Percentiles rank a stretch among this genome's conserved stretches.
phyloP scores from a whole-genome alignment of 2,888 invertebrate species.

The Drosophila anomalata region DNA sequence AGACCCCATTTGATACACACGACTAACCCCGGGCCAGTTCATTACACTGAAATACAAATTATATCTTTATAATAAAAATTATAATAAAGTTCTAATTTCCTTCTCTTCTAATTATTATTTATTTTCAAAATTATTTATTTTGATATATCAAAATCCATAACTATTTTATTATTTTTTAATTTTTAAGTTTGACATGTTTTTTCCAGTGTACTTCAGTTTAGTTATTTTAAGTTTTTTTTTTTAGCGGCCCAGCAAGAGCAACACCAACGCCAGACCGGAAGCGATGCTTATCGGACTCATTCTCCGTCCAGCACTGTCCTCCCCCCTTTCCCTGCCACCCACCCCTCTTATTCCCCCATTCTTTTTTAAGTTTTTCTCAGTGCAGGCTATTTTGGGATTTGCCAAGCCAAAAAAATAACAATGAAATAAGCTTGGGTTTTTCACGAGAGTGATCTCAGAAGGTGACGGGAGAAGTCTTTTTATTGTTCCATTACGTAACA shows the following conservation, averaged over 20 bases:
- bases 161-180: neutral
- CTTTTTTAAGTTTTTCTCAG: constrained; percentile 21
- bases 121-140: neutral
- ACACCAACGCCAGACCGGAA: constrained; percentile 60
- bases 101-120: neutral
- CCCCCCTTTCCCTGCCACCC: neutral
- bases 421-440: constrained; percentile 12
- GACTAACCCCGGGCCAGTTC: constrained; percentile 67
- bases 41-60: neutral
- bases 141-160: neutral
- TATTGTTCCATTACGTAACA: no score
- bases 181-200: neutral
- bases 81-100: no score
- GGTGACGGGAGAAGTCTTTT: no score
- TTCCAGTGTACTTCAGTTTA: constrained; percentile 5
- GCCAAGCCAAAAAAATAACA: constrained; percentile 46
- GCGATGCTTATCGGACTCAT: constrained; percentile 71
- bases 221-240: constrained; percentile 12
- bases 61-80: no score
- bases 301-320: constrained; percentile 19
- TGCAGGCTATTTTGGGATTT: constrained; percentile 60
- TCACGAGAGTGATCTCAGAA: constrained; percentile 12
- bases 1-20: constrained; percentile 81
- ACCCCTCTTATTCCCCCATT: neutral
- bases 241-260: constrained; percentile 22